Base-by-base conservation (phyloP, 2,797 vertebrate species). In the Hemitrygon akajei region DNA sequence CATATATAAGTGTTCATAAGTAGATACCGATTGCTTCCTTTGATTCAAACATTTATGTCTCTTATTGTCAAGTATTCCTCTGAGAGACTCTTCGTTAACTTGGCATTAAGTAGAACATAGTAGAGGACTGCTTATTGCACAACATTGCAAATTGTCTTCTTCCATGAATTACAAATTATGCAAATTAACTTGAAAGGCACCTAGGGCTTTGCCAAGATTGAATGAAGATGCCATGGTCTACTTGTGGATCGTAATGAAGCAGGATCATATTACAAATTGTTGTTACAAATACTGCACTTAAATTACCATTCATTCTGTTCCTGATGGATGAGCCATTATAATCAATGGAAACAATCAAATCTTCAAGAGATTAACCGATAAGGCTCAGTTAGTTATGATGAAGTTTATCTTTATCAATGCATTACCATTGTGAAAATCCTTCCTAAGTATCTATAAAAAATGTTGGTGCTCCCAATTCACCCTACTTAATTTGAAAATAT, bases 291-390 rank as follows among this genome's bases (percentile, higher is more conserved):
- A 30, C 25, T 66, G 60, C 63, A 34, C 30, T 66, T n/a, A 66
- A 89, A 89, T 89, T 89, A 89, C 60, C 86, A 69, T 69, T 89
- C 47, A 66, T 18, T 63, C 16, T 37, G 86, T 63, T 69, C 34
- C 86, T 69, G 86, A 69, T 89, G 60, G 86, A 89, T 66, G 86
- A 89, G n/a, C n/a, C 86, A 69, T 69, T 89, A 69, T 89, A 89
- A 89, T 34, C n/a, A 89, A 63, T 37, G 22, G 60, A 69, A 63
- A 69, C 60, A 20, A 69, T 69, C 18, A 89, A 37, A 22, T 66
- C n/a, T 89, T 89, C 60, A 69, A 34, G 86, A 63, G 18, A 69
- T 69, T 89, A 69, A 89, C 63, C 37, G 60, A 18, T 16, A 37
- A 69, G 86, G 3, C 86, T 18, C 86, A 69, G 18, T 89, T 34